A percentile compares a stretch with the other conserved stretches of the same genome.
Conservation (phyloP, 2,888 invertebrate species). For the Artemia sp. region DNA sequence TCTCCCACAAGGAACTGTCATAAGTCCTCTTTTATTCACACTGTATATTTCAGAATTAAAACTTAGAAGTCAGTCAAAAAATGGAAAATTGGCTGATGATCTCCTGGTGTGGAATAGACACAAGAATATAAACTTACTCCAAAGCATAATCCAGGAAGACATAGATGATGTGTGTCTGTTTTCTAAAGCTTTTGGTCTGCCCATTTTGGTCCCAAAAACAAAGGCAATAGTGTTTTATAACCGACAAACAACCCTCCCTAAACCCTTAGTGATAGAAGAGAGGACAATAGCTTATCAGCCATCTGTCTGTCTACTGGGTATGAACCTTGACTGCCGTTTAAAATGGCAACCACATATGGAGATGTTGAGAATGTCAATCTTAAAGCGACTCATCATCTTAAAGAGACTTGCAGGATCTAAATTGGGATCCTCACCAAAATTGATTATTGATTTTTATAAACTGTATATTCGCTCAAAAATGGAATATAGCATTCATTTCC, state of each 20-base stretch:
- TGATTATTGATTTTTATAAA: too few species aligned
- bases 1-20: not conserved
- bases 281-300: not conserved
- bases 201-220: not conserved
- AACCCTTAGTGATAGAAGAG: not conserved
- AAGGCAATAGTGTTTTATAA: not conserved
- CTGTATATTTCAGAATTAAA: not conserved
- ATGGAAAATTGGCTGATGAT: too few species aligned
- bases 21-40: not conserved
- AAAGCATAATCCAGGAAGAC: not conserved
- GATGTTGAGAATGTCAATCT: not conserved
- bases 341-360: not conserved
- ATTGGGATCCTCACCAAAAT: too few species aligned
- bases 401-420: not conserved
- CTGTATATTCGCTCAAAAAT: too few species aligned
- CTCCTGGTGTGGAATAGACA: too few species aligned
- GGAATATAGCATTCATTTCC: not conserved
- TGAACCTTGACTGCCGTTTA: not conserved
- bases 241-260: not conserved
- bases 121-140: too few species aligned
- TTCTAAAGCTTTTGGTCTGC: constrained; percentile 5
- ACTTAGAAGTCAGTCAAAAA: too few species aligned
- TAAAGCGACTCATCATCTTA: not conserved
- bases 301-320: not conserved
- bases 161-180: not conserved